Conservation (phyloP, 2,888 invertebrate genomes). For the Eristalis pertinax region DNA sequence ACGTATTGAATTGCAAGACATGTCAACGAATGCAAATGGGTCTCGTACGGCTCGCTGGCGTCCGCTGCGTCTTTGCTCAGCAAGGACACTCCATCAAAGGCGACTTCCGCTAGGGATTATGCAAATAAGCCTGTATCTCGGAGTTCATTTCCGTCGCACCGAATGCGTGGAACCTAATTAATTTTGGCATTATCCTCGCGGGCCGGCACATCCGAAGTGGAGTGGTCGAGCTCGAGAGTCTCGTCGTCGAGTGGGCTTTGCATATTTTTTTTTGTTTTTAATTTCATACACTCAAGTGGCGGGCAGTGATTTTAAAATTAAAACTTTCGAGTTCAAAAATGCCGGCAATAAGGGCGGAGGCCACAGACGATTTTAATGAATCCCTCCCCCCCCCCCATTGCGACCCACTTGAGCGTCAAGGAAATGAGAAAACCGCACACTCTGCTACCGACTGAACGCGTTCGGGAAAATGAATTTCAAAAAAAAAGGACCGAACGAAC, state of each 20-base stretch:
- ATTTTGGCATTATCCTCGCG: constrained; percentile 41
- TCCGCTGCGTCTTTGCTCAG: not conserved
- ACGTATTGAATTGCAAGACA: constrained; percentile 52
- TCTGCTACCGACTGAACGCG: no score
- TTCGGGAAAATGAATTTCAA: constrained; percentile 30
- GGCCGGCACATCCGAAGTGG: not conserved
- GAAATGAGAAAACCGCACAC: constrained; percentile 60
- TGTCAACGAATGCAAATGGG: constrained; percentile 30
- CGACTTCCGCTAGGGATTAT: not conserved
- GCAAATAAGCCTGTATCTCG: constrained; percentile 30
- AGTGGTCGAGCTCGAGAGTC: not conserved
- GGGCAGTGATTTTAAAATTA: constrained; percentile 63
- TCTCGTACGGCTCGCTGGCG: not conserved
- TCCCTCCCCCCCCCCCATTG: constrained; percentile 27
- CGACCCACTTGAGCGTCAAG: constrained; percentile 35
- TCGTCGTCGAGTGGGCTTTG: not conserved
- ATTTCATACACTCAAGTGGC: constrained; percentile 42
- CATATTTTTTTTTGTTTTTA: constrained; percentile 17
- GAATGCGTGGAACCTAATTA: constrained; percentile 51
- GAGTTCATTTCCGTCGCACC: constrained; percentile 11
- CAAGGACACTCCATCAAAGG: not conserved
- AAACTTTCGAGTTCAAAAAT: constrained; percentile 48
- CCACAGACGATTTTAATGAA: constrained; percentile 66
- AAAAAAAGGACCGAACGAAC: constrained; percentile 12
- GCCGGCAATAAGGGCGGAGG: constrained; percentile 39